A percentile compares a stretch with the other conserved stretches of the same genome.
phyloP scores from a whole-genome alignment of 2,113 vertebrate species.

The Oenanthe oenanthe region DNA sequence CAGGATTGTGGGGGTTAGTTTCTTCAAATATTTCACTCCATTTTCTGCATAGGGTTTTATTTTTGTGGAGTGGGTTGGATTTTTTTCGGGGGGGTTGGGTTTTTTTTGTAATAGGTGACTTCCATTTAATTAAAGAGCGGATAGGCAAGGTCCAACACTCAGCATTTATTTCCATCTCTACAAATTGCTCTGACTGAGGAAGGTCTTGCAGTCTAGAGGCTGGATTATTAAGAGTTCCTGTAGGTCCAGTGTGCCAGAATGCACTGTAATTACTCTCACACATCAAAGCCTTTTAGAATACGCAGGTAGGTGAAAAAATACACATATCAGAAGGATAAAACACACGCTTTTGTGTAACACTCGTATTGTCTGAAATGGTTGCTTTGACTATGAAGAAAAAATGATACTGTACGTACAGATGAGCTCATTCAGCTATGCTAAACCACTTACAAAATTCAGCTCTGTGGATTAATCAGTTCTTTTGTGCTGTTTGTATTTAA shows the following conservation, averaged over 20 bases:
- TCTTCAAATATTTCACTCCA: neutral
- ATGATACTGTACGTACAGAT: neutral
- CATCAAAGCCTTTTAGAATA: neutral
- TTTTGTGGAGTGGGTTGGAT: neutral
- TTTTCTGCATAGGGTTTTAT: neutral
- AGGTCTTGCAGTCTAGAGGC: neutral
- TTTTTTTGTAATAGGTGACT: neutral
- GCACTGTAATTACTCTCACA: neutral
- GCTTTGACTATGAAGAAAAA: neutral
- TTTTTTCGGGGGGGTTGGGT: no score
- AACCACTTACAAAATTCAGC: neutral
- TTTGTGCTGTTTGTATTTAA: neutral
- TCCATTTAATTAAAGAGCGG: neutral
- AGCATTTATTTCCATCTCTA: neutral
- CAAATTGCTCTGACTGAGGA: neutral
- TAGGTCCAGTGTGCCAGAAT: neutral
- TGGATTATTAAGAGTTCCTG: neutral
- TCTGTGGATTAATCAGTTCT: neutral
- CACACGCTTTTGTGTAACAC: neutral
- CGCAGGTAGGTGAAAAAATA: neutral
- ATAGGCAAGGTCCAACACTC: neutral
- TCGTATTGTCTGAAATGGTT: neutral
- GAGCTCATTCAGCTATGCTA: neutral
- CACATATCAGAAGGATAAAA: neutral
- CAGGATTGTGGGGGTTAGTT: neutral